A percentile compares a stretch with the other conserved stretches of the same genome.
These are phyloP conservation scores for Cosmopolites sordidus DNA, from an alignment of 2,888 invertebrate genomes.

Conservation along the genomic window DNA sequence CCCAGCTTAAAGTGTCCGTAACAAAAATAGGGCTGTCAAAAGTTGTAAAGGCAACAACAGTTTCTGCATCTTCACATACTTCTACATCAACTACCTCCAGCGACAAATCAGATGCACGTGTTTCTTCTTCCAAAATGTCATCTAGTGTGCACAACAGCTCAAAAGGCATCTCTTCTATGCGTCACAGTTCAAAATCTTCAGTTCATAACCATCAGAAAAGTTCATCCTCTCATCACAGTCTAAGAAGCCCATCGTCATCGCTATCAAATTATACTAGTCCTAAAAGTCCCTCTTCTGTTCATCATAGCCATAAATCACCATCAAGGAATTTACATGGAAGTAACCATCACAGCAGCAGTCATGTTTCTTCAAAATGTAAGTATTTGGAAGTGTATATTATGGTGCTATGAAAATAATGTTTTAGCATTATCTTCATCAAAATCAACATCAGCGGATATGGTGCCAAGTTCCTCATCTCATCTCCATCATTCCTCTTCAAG, in stretches of 20 bases:
- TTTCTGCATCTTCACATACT: conserved; percentile 18
- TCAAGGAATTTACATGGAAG: conserved; percentile 13
- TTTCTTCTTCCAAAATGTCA: conserved; percentile 19
- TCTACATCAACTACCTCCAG: conserved; percentile 24
- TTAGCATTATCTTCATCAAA: conserved; percentile 15
- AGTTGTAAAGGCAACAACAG: conserved; percentile 24
- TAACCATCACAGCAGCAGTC: conserved; percentile 11
- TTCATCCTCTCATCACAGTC: conserved; percentile 7
- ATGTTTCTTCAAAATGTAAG: too few species aligned
- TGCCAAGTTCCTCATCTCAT: conserved; percentile 14
- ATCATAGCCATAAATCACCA: conserved; percentile 9
- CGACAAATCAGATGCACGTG: conserved; percentile 27
- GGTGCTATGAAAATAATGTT: too few species aligned
- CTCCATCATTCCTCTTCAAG: conserved; percentile 15
- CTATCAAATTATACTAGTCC: conserved; percentile 13
- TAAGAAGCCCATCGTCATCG: conserved; percentile 10
- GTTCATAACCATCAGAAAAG: conserved; percentile 1
- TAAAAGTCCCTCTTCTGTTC: conserved; percentile 11
- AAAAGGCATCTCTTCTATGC: conserved; percentile 10
- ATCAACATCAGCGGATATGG: conserved; percentile 22
- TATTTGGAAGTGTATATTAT: conserved; percentile 11
- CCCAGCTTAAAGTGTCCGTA: conserved; percentile 27
- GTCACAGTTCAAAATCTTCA: conserved; percentile 22
- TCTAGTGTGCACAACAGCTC: conserved; percentile 18
- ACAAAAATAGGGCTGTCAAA: conserved; percentile 31